Conservation (phyloP, 2,113 vertebrate genomes). For the Symphodus melops region DNA sequence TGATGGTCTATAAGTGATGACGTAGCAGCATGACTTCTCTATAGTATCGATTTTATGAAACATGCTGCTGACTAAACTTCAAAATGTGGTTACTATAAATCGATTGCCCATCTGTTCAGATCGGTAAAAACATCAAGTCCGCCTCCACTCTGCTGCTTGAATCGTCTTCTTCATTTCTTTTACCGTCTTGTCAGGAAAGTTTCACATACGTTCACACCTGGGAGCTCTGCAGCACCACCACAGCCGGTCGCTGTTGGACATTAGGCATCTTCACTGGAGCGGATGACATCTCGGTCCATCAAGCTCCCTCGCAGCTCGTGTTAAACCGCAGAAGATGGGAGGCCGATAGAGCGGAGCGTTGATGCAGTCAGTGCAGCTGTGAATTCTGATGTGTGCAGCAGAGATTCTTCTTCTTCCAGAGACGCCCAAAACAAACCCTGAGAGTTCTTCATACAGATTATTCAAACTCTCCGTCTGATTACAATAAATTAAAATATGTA, state of each 20-base stretch:
- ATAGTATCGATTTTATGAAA: too few relatives aligned
- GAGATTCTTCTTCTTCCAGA: neutral
- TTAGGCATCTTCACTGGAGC: slow-evolving; percentile 48
- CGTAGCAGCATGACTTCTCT: too few relatives aligned
- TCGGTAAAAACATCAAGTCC: slow-evolving; percentile 2
- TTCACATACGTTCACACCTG: slow-evolving; percentile 31
- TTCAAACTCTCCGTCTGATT: slow-evolving; percentile 1
- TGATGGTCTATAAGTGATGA: too few relatives aligned
- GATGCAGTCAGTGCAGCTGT: slow-evolving; percentile 24
- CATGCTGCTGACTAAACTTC: too few relatives aligned
- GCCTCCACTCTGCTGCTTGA: slow-evolving; percentile 15
- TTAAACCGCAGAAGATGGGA: slow-evolving; percentile 24
- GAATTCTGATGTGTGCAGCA: slow-evolving; percentile 8
- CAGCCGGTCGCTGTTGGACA: slow-evolving; percentile 35
- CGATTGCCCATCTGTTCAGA: neutral
- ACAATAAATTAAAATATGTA: slow-evolving; percentile 21
- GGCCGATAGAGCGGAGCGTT: slow-evolving; percentile 4
- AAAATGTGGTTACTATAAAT: neutral
- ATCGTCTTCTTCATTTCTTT: slow-evolving; percentile 10
- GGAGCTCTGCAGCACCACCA: slow-evolving; percentile 21
- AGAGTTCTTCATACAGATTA: neutral
- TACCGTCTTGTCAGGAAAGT: slow-evolving; percentile 2
- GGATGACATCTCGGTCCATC: slow-evolving; percentile 49
- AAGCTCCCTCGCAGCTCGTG: slow-evolving; percentile 22
- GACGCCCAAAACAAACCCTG: neutral